Percentiles rank a stretch among this genome's conserved stretches.
phyloP scores from a whole-genome alignment of 2,888 invertebrate genomes.

The Mylabris sibirica region DNA sequence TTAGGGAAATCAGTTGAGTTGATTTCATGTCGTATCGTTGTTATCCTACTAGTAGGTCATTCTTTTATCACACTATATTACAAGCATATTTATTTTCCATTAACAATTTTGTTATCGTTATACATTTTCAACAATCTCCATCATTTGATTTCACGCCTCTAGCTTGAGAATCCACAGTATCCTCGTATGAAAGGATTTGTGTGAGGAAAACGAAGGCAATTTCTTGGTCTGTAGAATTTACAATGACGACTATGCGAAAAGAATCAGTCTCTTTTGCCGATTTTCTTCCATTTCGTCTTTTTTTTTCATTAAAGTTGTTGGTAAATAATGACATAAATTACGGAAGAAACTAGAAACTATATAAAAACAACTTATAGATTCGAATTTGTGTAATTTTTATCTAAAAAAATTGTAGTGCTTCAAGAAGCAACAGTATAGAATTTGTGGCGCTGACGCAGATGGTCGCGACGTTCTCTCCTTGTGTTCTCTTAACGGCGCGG shows the following conservation, averaged over 20 bases:
- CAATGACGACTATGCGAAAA: slow-evolving; percentile 13
- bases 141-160: slow-evolving; percentile 3
- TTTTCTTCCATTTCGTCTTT: not conserved
- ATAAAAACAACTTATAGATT: too few relatives aligned
- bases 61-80: too few relatives aligned
- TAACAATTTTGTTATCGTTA: not conserved
- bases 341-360: not conserved
- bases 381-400: too few relatives aligned
- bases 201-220: slow-evolving; percentile 37
- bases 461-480: slow-evolving; percentile 40
- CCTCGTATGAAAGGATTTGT: slow-evolving; percentile 30
- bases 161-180: not conserved
- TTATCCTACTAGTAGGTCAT: not conserved
- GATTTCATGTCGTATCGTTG: not conserved
- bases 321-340: not conserved
- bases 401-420: not conserved
- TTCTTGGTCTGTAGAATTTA: slow-evolving; percentile 33
- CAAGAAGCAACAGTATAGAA: slow-evolving; percentile 49
- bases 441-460: slow-evolving; percentile 43
- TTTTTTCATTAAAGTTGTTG: not conserved
- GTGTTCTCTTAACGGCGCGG: slow-evolving; percentile 45
- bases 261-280: not conserved
- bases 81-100: too few relatives aligned
- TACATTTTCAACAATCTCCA: not conserved
- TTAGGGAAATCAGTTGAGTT: not conserved